A percentile compares a stretch with the other conserved stretches of the same genome.
Evolutionary conservation across 2,888 invertebrate genomes (phyloP).

Genomic region (Luperina nickerlii): DNA sequence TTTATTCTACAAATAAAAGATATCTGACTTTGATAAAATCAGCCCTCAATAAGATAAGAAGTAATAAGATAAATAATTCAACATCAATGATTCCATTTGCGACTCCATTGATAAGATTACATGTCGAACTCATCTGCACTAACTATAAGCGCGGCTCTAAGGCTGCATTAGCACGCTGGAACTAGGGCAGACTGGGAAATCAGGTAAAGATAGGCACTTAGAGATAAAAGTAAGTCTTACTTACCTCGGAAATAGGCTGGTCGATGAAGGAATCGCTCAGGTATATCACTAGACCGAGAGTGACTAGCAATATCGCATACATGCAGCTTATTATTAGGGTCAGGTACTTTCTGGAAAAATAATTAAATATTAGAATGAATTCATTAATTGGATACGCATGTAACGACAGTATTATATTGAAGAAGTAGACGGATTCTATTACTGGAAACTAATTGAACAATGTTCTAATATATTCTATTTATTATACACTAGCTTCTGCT

Average conservation of each 20-base stretch:
- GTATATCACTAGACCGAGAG: constrained; percentile 92
- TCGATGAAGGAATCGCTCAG: constrained; percentile 90
- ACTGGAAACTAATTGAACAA: background rate
- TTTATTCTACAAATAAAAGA: no score
- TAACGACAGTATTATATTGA: background rate
- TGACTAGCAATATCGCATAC: constrained; percentile 92
- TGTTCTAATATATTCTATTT: background rate
- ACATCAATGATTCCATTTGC: background rate
- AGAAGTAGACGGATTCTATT: background rate
- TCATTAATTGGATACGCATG: background rate
- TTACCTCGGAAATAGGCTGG: constrained; percentile 89
- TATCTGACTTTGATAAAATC: no score
- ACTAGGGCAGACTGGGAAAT: constrained; percentile 18
- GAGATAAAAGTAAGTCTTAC: constrained; percentile 78
- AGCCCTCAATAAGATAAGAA: background rate
- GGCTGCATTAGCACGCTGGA: background rate
- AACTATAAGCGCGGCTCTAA: constrained; percentile 12
- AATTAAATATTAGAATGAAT: background rate
- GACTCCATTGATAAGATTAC: constrained; percentile 12
- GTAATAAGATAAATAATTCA: constrained; percentile 5
- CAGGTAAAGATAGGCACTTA: constrained; percentile 32
- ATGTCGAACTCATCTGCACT: constrained; percentile 3
- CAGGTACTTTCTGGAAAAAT: constrained; percentile 89
- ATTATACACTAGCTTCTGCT: no score
- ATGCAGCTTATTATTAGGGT: constrained; percentile 92